Base-by-base conservation (phyloP, 2,797 vertebrate genomes). In the Gambusia yucatana region DNA sequence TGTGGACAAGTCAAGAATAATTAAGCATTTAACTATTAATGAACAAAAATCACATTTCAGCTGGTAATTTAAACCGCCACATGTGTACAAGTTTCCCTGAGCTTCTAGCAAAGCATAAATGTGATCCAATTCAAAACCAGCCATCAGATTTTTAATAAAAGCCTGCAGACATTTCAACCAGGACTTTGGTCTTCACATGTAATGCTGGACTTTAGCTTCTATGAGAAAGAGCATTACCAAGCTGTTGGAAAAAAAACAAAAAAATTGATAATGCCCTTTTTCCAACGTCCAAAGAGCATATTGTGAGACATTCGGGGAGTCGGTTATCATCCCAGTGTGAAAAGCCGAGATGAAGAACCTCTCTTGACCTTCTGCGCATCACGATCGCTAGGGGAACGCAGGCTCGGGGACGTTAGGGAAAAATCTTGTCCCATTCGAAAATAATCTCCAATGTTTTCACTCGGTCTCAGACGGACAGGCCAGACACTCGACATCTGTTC, bases 401-500 rank as follows among this genome's bases (percentile, higher is more conserved):
- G 33, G 33, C 17, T 65, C 7, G 4, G 16, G 36, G 20, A 39
- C 3, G 30, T 41, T 36, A 39, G 36, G 10, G 39, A 2, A 67
- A 25, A 69, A 25, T 33, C 20, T 41, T 25, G 1, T 11, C 67
- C 25, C 2, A 7, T 70, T 70, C 41, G 3, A 5, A 70, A 14
- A n/a, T 43, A 20, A 65, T 39, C 6, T 36, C 0, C 1, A 65
- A 39, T 65, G 20, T 44, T 70, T 44, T 70, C 41, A 44, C 43
- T 44, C 25, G 22, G 5, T 22, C 5, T 61, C n/a, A 75, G 47
- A 61, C 13, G 41, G 43, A 44, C 39, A 74, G 50, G 33, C 50
- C 43, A 70, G 72, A 25, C 52, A n/a, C 7, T 28, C n/a, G 30
- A 75, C 73, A 75, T 30, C 55, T 75, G 73, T 61, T 75, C 41